phyloP scores from a whole-genome alignment of 2,888 invertebrate species.

The Carcina quercana region DNA sequence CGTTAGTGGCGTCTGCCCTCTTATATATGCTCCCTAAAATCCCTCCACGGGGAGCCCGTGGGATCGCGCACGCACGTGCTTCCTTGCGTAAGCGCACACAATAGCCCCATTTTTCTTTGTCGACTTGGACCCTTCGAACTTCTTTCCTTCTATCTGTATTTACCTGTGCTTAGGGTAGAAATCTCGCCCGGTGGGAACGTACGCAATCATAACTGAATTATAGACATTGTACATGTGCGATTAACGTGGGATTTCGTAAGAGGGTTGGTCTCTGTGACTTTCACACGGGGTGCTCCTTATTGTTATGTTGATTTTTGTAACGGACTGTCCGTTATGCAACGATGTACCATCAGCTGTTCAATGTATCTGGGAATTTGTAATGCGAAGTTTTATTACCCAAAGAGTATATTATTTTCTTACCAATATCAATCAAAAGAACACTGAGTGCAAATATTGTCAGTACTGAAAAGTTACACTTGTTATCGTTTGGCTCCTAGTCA shows the following conservation, averaged over 20 bases:
- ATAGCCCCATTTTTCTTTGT: constrained; percentile 58
- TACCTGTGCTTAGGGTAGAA: constrained; percentile 67
- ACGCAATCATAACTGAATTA: constrained; percentile 57
- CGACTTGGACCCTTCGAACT: constrained; percentile 38
- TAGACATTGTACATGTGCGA: constrained; percentile 52
- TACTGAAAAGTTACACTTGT: too few species aligned
- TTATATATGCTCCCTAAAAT: constrained; percentile 52
- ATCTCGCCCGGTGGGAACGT: constrained; percentile 63
- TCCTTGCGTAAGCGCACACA: constrained; percentile 65
- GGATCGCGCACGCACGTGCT: constrained; percentile 62
- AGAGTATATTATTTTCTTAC: too few species aligned
- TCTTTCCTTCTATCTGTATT: constrained; percentile 59
- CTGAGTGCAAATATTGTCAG: too few species aligned
- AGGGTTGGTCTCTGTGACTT: constrained; percentile 49
- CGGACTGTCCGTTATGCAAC: too few species aligned
- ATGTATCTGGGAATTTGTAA: too few species aligned
- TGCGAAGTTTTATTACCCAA: too few species aligned
- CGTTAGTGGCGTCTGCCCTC: constrained; percentile 26
- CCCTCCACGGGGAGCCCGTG: constrained; percentile 50
- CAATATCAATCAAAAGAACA: too few species aligned
- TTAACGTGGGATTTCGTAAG: constrained; percentile 44
- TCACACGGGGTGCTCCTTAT: constrained; percentile 50
- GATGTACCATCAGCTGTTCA: too few species aligned
- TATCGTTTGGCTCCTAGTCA: too few species aligned
- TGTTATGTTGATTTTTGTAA: constrained; percentile 40